Percentiles rank a stretch among this genome's conserved stretches.
phyloP scores from a whole-genome alignment of 2,113 vertebrate species.

The Podarcis muralis region DNA sequence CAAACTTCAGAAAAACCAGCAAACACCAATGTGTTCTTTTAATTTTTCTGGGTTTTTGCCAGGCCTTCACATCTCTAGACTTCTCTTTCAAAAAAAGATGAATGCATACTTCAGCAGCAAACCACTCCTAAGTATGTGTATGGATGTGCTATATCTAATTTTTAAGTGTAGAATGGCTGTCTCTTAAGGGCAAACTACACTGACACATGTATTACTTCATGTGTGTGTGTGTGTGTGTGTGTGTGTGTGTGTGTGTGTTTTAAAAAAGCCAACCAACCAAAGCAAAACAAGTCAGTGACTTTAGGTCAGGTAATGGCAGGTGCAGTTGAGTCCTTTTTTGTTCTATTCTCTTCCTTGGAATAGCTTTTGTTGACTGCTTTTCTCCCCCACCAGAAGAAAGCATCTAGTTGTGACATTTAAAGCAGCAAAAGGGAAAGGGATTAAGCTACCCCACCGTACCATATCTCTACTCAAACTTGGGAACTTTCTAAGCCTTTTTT shows the following conservation, averaged over 20 bases:
- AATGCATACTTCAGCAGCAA: background rate
- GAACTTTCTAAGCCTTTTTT: background rate
- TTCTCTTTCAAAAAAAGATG: background rate
- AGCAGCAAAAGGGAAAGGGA: background rate
- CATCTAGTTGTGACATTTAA: background rate
- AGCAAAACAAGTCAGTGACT: no score
- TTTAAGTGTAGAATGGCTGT: background rate
- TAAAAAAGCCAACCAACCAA: background rate
- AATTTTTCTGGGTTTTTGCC: no score
- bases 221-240: no score
- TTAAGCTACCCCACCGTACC: background rate
- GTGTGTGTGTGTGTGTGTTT: background rate
- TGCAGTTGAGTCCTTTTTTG: background rate
- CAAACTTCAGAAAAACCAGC: no score
- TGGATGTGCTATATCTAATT: background rate
- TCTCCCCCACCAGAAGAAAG: background rate
- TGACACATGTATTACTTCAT: background rate
- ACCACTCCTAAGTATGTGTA: no score
- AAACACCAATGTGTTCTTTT: no score
- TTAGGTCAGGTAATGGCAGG: no score
- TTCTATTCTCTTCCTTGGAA: background rate
- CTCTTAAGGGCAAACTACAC: background rate
- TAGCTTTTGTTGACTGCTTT: background rate
- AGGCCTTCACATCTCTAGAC: no score
- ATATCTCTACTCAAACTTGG: background rate